phyloP scores from a whole-genome alignment of 2,797 vertebrate species.

The Scarus forsteni region DNA sequence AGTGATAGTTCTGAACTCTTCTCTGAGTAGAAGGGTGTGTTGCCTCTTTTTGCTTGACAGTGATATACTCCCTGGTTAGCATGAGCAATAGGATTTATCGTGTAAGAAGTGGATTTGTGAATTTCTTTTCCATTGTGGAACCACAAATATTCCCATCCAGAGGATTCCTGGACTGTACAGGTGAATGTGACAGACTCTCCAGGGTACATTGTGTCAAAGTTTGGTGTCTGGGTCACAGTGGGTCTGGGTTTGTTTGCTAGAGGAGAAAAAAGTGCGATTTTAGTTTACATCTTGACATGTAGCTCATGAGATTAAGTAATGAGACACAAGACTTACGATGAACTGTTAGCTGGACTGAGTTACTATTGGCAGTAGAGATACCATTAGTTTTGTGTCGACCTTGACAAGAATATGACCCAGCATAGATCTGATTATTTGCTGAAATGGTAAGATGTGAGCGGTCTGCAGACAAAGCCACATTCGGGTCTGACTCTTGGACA shows the following conservation, averaged over 20 bases:
- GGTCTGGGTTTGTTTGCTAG: conserved; percentile 37
- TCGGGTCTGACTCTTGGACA: neutral
- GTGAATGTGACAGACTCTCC: conserved; percentile 51
- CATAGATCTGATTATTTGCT: neutral
- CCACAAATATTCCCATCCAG: conserved; percentile 64
- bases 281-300: neutral
- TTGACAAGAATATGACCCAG: conserved; percentile 57
- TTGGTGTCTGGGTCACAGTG: neutral
- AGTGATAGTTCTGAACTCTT: conserved; percentile 20
- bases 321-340: conserved; percentile 35
- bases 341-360: neutral
- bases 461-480: neutral
- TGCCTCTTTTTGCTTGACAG: conserved; percentile 58
- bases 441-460: conserved; percentile 37
- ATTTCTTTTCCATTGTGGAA: conserved; percentile 3
- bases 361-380: neutral
- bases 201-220: conserved; percentile 23
- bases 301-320: neutral
- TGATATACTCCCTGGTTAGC: conserved; percentile 44
- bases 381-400: conserved; percentile 38
- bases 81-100: neutral
- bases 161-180: neutral
- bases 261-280: conserved; percentile 2
- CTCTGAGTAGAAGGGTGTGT: conserved; percentile 8
- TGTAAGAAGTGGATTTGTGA: accelerated